Base-by-base conservation (phyloP, 1,140 invertebrate species). In the Drosophila tsacasi region DNA sequence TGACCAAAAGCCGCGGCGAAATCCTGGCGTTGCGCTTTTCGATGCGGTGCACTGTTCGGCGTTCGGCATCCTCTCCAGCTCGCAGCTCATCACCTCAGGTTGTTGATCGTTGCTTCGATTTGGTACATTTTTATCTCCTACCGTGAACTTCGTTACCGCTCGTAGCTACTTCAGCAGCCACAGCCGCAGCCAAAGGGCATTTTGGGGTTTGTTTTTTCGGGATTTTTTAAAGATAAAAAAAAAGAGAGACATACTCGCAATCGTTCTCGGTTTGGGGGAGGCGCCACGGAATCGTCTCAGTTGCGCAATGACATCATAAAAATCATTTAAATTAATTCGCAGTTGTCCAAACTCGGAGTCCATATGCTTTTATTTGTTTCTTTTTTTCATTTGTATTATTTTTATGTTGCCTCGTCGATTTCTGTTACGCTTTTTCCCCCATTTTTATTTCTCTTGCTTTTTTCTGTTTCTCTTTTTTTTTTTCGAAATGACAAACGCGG, bases 241-340 rank as follows among this genome's bases (percentile, higher is more conserved):
- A 9, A 37, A 46, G 54, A 61, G 7, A 35, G 30, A 32, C 25
- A 64, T 65, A 44, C 55, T 55, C 32, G 52, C 17, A 55, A 2
- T 55, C 30, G 59, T 52, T 59, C 32, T 57, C 25, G 35, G 25
- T 17, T 21, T 42, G 55, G 27, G 54, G 62, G 72, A 46, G 74
- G 74, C 74, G 74, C 74, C 73, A 76, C 17, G 37, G 47, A 76
- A 76, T 75, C 65, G 83, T 62, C 84, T 77, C 84, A 89, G 83
- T 83, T 86, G 80, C 84, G 80, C 80, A 90, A 90, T 91, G 85
- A 90, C 85, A 90, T 90, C 79, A 90, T 90, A 90, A 90, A 90
- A 90, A 85, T 90, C 82, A 90, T 90, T 90, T 90, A 90, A 90
- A 90, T 90, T 90, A 90, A 90, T 90, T 90, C 87, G 65, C 74